Conservation (phyloP, 1,140 invertebrate species). For the Sarcophaga peregrina region DNA sequence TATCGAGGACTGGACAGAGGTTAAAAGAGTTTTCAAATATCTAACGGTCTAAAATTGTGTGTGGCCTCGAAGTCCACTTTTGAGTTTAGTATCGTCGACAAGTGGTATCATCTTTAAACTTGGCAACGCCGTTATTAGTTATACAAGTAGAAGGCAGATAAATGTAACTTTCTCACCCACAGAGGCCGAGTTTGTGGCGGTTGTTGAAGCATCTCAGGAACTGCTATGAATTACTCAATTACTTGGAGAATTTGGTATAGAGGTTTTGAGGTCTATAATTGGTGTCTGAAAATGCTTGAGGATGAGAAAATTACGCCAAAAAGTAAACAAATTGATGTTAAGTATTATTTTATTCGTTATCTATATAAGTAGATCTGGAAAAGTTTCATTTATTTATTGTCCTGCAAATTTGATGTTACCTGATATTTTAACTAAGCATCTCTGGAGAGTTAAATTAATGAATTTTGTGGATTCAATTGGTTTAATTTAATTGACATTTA, state of each 20-base stretch:
- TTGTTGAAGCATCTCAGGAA: background rate
- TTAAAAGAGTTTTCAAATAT: slow-evolving; percentile 56
- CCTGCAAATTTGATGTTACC: background rate
- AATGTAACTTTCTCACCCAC: background rate
- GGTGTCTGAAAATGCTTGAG: background rate
- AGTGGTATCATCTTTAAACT: background rate
- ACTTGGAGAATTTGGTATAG: too few species aligned
- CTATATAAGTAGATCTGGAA: background rate
- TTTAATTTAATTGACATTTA: too few species aligned
- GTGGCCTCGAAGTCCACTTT: background rate
- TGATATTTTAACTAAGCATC: background rate
- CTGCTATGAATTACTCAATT: background rate
- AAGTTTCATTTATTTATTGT: background rate
- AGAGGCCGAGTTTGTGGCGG: background rate
- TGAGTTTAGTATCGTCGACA: background rate
- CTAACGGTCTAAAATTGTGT: background rate
- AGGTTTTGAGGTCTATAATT: too few species aligned
- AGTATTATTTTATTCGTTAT: background rate
- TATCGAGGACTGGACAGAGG: slow-evolving; percentile 55
- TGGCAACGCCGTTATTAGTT: background rate
- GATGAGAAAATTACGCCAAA: too few species aligned
- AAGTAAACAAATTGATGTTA: background rate
- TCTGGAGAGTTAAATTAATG: background rate
- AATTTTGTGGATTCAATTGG: background rate
- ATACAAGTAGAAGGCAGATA: background rate